Base-by-base conservation (phyloP, 2,888 invertebrate genomes). In the Polydesmus complanatus region DNA sequence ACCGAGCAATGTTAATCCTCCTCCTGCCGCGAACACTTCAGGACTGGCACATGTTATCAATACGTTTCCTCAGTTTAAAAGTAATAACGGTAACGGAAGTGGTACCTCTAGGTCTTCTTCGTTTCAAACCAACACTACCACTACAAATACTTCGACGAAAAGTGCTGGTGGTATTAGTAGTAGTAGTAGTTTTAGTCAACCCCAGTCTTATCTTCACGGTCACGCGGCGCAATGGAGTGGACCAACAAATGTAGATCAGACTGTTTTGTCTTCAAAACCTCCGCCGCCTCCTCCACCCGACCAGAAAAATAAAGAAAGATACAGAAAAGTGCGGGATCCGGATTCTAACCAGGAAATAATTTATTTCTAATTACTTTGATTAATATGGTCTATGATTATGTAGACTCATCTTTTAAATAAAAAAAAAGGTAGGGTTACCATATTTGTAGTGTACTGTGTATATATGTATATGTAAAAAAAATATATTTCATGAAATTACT, bases 311-410 rank as follows among this genome's bases (percentile, higher is more conserved):
- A 54, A 54, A 8, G 57, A 50, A 2, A 61, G 53, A 52, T 22
- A 23, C n/a, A 25, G 51, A 23, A 54, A 58, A 21, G 50, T 49
- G 11, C 52, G 62, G 47, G 64, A 64, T 54, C 62, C 62, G 11
- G 62, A 64, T 27, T 59, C 62, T 27, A 64, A 64, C 53, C 60
- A 64, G 58, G 62, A 64, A 60, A 64, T 64, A 49, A 62, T 64
- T 52, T 64, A 54, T 57, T 64, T 64, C 52, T 64, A 58, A 59
- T 52, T 56, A 23, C 58, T 19, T 27, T 21, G 27, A 22, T 58
- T 37, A 37, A 14, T 37, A 5, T 37, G 14, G 8, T 5, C 14
- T 37, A 14, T 37, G 14, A 37, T 37, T 37, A 14, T 37, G 37
- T 37, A 8, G 37, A 37, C 37, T n/a, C n/a, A n/a, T n/a, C n/a